These are phyloP conservation scores for Lacerta bilineata DNA, from an alignment of 2,797 vertebrate genomes.

Conservation along the genomic window DNA sequence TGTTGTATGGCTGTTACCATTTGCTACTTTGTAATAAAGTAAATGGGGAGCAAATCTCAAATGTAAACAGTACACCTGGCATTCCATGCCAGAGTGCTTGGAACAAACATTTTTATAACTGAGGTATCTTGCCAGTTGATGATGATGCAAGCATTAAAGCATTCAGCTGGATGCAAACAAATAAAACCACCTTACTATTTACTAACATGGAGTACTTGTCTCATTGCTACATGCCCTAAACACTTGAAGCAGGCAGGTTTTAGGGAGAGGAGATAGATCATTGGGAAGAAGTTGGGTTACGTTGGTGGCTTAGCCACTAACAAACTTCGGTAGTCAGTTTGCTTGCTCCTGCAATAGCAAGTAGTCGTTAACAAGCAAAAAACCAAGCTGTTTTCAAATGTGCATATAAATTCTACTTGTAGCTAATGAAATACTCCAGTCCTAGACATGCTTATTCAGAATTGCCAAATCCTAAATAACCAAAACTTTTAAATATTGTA, in stretches of 20 bases:
- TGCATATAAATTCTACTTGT: neutral
- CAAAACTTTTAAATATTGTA: too few relatives aligned
- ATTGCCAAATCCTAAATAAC: too few relatives aligned
- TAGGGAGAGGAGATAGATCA: neutral
- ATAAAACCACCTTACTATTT: slow-evolving; percentile 25
- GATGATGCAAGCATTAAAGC: slow-evolving; percentile 26
- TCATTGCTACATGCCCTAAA: neutral
- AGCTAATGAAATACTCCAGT: too few relatives aligned
- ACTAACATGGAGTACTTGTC: neutral
- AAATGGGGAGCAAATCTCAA: slow-evolving; percentile 27
- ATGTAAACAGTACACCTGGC: slow-evolving; percentile 44
- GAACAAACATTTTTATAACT: slow-evolving; percentile 69
- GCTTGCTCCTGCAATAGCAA: neutral
- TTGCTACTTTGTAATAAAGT: slow-evolving; percentile 54
- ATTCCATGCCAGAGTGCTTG: slow-evolving; percentile 50
- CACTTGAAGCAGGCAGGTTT: neutral
- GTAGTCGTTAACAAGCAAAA: too few relatives aligned
- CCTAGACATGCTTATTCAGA: neutral
- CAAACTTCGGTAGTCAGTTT: neutral
- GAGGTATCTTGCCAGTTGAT: slow-evolving; percentile 47
- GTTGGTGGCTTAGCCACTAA: neutral
- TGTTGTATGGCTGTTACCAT: slow-evolving; percentile 41
- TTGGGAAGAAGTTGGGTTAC: neutral
- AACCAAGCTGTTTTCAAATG: neutral
- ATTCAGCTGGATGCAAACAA: slow-evolving; percentile 14